Conservation (phyloP, 2,797 vertebrate species). For the Phoebastria nigripes region DNA sequence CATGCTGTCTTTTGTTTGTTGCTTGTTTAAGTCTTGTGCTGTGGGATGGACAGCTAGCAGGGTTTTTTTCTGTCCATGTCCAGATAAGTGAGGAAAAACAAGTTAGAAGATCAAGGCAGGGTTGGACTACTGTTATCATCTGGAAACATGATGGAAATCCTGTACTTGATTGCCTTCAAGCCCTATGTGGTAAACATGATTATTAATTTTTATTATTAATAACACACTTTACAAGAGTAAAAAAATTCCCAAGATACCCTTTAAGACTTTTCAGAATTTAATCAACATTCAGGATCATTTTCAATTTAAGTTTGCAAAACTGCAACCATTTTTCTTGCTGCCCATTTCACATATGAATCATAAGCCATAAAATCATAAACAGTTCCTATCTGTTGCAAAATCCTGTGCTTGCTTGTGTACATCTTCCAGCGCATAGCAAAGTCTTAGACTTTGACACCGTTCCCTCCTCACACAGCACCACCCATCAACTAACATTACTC, state of each 20-base stretch:
- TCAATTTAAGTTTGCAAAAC: slow-evolving; percentile 3
- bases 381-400: not conserved
- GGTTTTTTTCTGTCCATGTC: not conserved
- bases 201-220: not conserved
- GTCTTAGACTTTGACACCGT: not conserved
- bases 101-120: not conserved
- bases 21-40: not conserved
- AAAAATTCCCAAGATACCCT: not conserved
- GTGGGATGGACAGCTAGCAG: not conserved
- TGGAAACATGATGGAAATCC: not conserved
- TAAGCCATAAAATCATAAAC: not conserved
- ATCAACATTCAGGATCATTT: not conserved
- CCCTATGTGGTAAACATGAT: not conserved
- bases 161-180: not conserved
- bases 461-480: not conserved
- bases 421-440: not conserved
- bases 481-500: slow-evolving; percentile 7
- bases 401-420: not conserved
- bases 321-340: not conserved
- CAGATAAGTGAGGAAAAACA: not conserved
- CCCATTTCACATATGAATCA: not conserved
- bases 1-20: not conserved
- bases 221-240: not conserved
- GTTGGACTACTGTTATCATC: not conserved
- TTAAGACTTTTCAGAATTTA: slow-evolving; percentile 4